Base-by-base conservation (phyloP, 2,113 vertebrate genomes). In the Aegithalos caudatus region DNA sequence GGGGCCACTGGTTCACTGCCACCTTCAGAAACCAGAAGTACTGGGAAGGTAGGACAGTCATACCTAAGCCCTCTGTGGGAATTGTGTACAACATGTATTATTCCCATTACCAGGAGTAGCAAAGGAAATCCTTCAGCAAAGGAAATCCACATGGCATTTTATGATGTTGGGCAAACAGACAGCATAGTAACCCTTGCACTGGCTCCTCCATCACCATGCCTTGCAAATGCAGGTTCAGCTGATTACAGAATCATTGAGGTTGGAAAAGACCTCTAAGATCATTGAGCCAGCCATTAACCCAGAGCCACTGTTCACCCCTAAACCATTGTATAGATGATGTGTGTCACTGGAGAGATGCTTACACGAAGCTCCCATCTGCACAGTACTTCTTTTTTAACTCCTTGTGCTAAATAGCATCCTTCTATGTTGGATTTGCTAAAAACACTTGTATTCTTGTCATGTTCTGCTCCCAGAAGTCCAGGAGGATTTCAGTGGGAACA, bases 161-260 rank as follows among this genome's bases (percentile, higher is more conserved):
- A 53, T 21, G 87, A 38, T 14, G 24, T 44, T n/a, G 71, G 64
- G 54, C 74, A 86, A 94, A 82, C 14, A 85, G 51, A 54, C 9
- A 37, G 62, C 33, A 21, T 3, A 20, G 45, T 40, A 88, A 77
- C 19, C 7, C 22, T 22, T 72, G 45, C 40, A 23, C 37, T 53
- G 37, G 56, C 62, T 45, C 31, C 37, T 90, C 67, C 18, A 15
- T 50, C 71, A 14, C 57, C 23, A 29, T 1, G 4, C 42, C 67
- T 83, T 0, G 0, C 45, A 48, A 2, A 25, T 50, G n/a, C 37
- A 21, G 58, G 42, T 54, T 31, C 16, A 51, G 57, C 37, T 69
- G 50, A 29, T 69, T 50, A 44, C 4, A 22, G n/a, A 60, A 47
- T 67, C n/a, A n/a, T 1, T 53, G 40, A 51, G 14, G 11, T 5